Percentiles rank a stretch among this genome's conserved stretches.
Conservation (phyloP, 2,113 vertebrate genomes). For the Thomomys bottae region DNA sequence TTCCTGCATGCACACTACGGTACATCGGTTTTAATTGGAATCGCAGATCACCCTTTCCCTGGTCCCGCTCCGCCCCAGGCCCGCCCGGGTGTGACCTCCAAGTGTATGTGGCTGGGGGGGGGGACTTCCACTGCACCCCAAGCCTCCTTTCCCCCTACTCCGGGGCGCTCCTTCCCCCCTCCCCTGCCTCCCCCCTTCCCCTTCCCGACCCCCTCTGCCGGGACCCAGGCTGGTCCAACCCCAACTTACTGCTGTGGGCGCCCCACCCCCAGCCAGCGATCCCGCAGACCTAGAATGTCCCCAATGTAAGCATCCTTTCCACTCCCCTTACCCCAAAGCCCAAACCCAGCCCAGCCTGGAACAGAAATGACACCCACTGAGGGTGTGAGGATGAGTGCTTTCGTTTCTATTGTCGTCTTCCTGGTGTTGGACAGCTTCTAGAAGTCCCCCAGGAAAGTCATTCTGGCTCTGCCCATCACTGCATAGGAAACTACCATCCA, state of each 20-base stretch:
- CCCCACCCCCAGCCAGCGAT: too few relatives aligned
- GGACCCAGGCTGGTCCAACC: neutral
- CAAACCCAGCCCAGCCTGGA: neutral
- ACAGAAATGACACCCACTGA: neutral
- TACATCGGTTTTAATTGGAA: neutral
- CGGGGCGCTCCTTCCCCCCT: neutral
- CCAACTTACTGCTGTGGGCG: neutral
- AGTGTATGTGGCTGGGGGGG: too few relatives aligned
- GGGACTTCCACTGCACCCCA: too few relatives aligned
- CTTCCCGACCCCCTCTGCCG: neutral
- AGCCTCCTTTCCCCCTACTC: neutral
- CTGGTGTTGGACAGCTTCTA: neutral
- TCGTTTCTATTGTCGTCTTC: slow-evolving; percentile 42
- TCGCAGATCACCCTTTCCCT: neutral
- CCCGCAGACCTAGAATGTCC: too few relatives aligned
- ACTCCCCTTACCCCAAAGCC: neutral
- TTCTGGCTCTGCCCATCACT: neutral
- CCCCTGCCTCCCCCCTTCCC: neutral
- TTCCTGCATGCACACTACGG: slow-evolving; percentile 20
- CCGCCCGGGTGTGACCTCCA: neutral
- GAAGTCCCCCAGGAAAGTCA: slow-evolving; percentile 41
- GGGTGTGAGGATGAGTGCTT: neutral
- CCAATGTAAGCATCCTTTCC: neutral
- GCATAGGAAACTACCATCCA: neutral
- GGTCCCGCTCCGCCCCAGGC: neutral